A percentile compares a stretch with the other conserved stretches of the same genome.
These are phyloP conservation scores for Nudaria mundana DNA, from an alignment of 2,888 invertebrate genomes.

Conservation along the genomic window DNA sequence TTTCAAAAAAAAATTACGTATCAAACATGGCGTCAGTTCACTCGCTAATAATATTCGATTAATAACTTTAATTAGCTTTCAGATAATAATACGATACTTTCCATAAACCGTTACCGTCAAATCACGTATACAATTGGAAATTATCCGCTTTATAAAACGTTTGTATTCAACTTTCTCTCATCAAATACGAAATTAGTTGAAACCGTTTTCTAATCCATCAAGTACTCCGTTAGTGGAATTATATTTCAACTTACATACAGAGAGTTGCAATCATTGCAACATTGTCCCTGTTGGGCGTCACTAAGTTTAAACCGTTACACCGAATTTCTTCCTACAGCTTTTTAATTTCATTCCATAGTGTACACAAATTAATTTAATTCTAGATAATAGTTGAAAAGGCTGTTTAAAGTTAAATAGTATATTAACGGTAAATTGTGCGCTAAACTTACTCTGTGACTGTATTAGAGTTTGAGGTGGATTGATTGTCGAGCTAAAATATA, in stretches of 20 bases:
- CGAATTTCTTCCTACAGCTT: background rate
- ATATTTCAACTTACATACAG: background rate
- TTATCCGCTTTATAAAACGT: slow-evolving; percentile 22
- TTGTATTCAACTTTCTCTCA: slow-evolving; percentile 28
- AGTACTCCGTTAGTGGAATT: slow-evolving; percentile 6
- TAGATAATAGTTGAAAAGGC: background rate
- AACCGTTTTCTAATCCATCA: slow-evolving; percentile 23
- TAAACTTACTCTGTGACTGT: too few species aligned
- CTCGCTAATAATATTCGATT: background rate
- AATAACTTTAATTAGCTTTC: slow-evolving; percentile 7
- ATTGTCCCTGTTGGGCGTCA: background rate
- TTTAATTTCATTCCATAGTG: background rate
- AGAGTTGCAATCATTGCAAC: slow-evolving; percentile 15
- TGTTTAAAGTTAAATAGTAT: too few species aligned
- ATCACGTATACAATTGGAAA: slow-evolving; percentile 28
- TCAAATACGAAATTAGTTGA: slow-evolving; percentile 22
- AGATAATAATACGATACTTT: slow-evolving; percentile 15
- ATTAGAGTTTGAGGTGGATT: too few species aligned
- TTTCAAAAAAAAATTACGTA: too few species aligned
- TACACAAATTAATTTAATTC: background rate
- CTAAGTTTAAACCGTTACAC: background rate
- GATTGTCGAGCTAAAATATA: too few species aligned
- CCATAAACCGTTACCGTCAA: slow-evolving; percentile 15
- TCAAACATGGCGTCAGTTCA: background rate
- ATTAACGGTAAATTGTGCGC: too few species aligned